Base-by-base conservation (phyloP, 2,113 vertebrate genomes). In the Platysteira castanea region DNA sequence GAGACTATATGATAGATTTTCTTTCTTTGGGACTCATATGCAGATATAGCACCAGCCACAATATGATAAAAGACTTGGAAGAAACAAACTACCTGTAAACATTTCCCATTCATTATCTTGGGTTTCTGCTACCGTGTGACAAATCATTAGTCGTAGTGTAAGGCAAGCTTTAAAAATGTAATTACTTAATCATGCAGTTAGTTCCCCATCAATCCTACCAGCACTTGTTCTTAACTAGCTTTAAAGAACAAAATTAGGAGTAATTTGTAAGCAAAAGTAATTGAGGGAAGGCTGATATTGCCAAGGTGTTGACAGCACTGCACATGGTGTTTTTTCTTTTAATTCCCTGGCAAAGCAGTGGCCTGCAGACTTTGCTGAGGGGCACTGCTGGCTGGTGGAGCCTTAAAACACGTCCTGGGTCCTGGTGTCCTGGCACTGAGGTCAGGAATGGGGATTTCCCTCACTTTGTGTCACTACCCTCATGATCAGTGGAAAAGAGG, bases 211-310 rank as follows among this genome's bases (percentile, higher is more conserved):
- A 98, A 98, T 98, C 97, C 96, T 98, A 97, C 97, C 91, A 98
- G 96, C 97, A 95, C 97, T 98, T 97, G 96, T 75, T 98, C 97
- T 98, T 98, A 98, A 98, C 98, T 98, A 98, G 98, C 98, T 98
- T 98, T 98, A 97, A 98, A 98, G 97, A 98, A 98, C 95, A 98
- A 97, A 98, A 98, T 98, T 98, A 98, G 98, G 93, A 98, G 97
- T 98, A 98, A 98, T 98, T 98, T 98, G 98, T 98, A 98, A 98
- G 98, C 98, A 98, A 97, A 98, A 98, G 98, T 98, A 98, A 98
- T 98, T 98, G 98, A 97, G 94, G 97, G 95, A 97, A 97, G 96
- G 97, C 97, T 97, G 97, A 98, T 97, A 98, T 87, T 97, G 96
- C 97, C 96, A 98, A 98, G 98, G 98, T 98, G 98, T 97, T 97